phyloP scores from a whole-genome alignment of 1,140 invertebrate species.

The Lordiphosa mommai region DNA sequence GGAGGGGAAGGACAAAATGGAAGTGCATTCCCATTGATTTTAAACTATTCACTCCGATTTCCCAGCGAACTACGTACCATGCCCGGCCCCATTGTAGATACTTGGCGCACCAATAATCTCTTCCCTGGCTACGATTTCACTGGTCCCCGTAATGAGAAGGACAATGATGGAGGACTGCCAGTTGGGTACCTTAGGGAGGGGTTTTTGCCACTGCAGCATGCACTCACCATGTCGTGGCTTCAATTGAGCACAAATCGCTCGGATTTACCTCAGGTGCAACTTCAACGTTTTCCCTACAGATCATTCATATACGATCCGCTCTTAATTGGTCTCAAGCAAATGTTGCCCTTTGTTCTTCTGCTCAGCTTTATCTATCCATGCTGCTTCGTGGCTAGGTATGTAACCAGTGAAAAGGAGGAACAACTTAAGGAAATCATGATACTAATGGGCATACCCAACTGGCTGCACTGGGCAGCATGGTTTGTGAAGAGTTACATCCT shows the following conservation, averaged over 20 bases:
- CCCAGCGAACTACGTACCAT: conserved; percentile 42
- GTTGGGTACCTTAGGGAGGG: conserved; percentile 82
- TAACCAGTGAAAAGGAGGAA: conserved; percentile 83
- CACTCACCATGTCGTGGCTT: conserved; percentile 79
- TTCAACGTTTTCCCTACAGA: conserved; percentile 86
- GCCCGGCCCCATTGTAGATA: conserved; percentile 10
- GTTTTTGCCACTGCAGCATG: conserved; percentile 83
- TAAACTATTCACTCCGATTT: conserved; percentile 29
- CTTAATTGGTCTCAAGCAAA: conserved; percentile 83
- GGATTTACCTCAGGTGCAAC: conserved; percentile 27
- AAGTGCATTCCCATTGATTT: not conserved
- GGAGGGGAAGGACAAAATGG: too few relatives aligned
- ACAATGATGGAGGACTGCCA: conserved; percentile 54
- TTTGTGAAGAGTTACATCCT: conserved; percentile 89
- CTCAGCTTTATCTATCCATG: conserved; percentile 88
- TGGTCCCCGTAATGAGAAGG: conserved; percentile 47
- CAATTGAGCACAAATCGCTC: not conserved
- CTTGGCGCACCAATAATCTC: conserved; percentile 42
- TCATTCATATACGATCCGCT: conserved; percentile 86
- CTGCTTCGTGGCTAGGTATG: conserved; percentile 86
- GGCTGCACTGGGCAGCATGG: conserved; percentile 92
- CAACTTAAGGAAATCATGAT: conserved; percentile 91
- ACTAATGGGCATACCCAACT: conserved; percentile 91
- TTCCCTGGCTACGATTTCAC: conserved; percentile 24
- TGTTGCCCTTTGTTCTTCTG: conserved; percentile 88